Base-by-base conservation (phyloP, 2,797 vertebrate genomes). In the Cyprinodon diabolis region DNA sequence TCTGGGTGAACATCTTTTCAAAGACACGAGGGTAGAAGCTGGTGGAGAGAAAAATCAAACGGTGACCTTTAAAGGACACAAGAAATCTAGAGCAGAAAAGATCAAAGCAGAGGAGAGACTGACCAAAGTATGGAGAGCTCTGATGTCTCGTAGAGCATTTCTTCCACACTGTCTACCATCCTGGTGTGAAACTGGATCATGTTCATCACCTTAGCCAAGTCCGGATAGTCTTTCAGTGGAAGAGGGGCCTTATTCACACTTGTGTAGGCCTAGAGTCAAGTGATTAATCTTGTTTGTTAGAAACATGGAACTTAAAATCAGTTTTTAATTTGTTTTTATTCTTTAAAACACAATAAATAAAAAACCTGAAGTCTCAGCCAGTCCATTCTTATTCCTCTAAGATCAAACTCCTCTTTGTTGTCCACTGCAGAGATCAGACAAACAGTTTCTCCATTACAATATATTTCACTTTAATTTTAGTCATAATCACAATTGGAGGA, bases 321-420 rank as follows among this genome's bases (percentile, higher is more conserved):
- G 8, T 57, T n/a, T 0, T 35, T 9, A 56, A 73, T 11, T n/a
- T 1, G 5, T 10, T 12, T 13, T 4, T 52, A 43, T 52, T 35
- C 63, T 5, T 71, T 40, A 21, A 7, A 12, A 13, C 69, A 35
- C 4, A 43, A 11, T 54, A 17, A 69, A 75, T 1, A 6, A 23
- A 0, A 52, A 85, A 98, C 97, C 96, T 98, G 97, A 76, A 98
- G 81, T 71, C 97, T 94, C 69, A 98, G 92, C 97, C 97, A 98
- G 87, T 99, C 97, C 79, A 99, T 71, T 83, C 97, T 95, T 12
- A 98, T 83, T 1, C 94, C 94, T 14, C 86, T 90, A 77, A 99
- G 96, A 69, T 98, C 95, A 80, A 98, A 96, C 77, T 94, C 91
- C 73, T 96, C 95, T 75, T 94, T 95, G 25, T 90, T 94, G 1